Evolutionary conservation across 37 sponge, comb jelly and placozoan genomes (phyloP), one percentile per base, ranked within the genome.

Genomic region (Oopsacas minuta): DNA sequence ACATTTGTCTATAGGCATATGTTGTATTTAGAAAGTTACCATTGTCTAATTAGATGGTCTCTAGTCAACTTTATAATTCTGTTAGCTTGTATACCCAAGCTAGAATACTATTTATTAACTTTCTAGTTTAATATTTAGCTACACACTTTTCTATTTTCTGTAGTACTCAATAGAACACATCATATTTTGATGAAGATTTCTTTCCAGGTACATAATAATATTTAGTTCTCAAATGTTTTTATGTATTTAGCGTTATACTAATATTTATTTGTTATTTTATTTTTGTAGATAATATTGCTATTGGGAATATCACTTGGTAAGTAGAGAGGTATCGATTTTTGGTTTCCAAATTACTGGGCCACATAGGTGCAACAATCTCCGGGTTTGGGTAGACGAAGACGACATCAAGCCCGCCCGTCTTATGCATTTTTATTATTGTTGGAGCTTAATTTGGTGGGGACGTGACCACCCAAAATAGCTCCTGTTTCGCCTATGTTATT

Each of bases 231-330:
- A 17, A 15, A 17, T 42, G 28, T 20, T 25, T n/a, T 61, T 3
- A 61, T 25, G 22, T 3, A 32, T 61, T 61, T 34, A 25, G 30
- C 1, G 3, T 61, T n/a, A 10, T 32, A 32, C 22, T 61, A 25
- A 61, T 61, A 32, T 34, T 3, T 25, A 61, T 61, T 32, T 46
- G 51, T 46, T 46, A 22, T 46, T 22, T 46, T 46, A 46, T 17
- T 61, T 61, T 61, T n/a, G 20, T 61, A 61, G 75, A 34, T 61
- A 32, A 3, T 61, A 25, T n/a, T 61, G 28, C 75, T 61, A 34
- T 61, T 61, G 75, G 75, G 75, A 34, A 61, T 61, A 25, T 61
- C 75, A 5, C 75, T 61, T 61, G 75, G 75, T 61, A n/a, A 61
- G 75, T 61, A 32, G 15, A 17, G 8, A 17, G 75, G 7, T 61